phyloP scores from a whole-genome alignment of 2,113 vertebrate genomes.

The Alosa alosa region DNA sequence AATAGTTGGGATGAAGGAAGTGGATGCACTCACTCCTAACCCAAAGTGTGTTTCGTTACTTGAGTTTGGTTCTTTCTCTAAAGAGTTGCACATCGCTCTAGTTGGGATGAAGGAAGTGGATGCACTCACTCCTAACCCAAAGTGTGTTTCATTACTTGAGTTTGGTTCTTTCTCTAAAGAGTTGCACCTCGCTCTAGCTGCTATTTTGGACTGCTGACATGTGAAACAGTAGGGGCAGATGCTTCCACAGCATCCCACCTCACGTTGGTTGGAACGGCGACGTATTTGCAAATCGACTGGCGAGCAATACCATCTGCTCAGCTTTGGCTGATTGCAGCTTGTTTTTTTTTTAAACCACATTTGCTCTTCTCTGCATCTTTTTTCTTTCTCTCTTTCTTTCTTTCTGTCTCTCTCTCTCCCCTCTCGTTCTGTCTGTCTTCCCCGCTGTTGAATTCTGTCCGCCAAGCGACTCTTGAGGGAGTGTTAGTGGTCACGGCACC shows the following conservation, averaged over 20 bases:
- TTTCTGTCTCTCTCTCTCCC: background rate
- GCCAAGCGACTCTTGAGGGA: background rate
- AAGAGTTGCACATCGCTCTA: background rate
- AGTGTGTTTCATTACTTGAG: background rate
- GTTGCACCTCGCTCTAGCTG: background rate
- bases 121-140: background rate
- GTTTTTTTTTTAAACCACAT: constrained; percentile 20
- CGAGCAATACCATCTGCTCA: constrained; percentile 69
- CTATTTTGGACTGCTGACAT: constrained; percentile 39
- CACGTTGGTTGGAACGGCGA: constrained; percentile 56
- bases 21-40: background rate
- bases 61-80: background rate
- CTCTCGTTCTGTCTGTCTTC: background rate
- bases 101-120: background rate
- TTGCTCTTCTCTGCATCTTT: background rate
- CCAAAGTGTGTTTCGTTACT: background rate
- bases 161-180: background rate
- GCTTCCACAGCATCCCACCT: constrained; percentile 52
- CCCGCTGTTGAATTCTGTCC: background rate
- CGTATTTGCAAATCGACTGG: constrained; percentile 66
- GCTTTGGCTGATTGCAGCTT: constrained; percentile 51
- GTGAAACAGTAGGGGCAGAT: constrained; percentile 64
- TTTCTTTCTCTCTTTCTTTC: constrained; percentile 19
- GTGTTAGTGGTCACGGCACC: background rate
- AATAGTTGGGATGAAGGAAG: background rate